Percentiles rank a stretch among this genome's conserved stretches.
Evolutionary conservation across 1,140 invertebrate species (phyloP).

Genomic region (Drosophila busckii): DNA sequence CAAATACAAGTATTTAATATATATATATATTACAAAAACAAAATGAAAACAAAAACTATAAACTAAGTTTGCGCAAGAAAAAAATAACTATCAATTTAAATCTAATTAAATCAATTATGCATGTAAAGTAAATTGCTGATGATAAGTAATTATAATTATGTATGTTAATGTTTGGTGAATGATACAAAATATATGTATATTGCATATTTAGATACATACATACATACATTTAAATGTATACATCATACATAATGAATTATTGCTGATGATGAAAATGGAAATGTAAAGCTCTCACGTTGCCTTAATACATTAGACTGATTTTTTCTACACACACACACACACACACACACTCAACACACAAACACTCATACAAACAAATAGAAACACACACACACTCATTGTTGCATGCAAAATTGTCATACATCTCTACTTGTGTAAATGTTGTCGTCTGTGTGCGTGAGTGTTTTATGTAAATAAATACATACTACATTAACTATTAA

Average conservation of each 20-base stretch:
- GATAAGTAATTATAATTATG: no score
- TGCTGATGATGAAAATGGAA: slow-evolving; percentile 35
- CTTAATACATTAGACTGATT: slow-evolving; percentile 79
- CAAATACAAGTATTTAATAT: slow-evolving; percentile 30
- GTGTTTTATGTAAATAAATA: slow-evolving; percentile 1
- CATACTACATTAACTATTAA: slow-evolving; percentile 4
- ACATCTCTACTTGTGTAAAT: no score
- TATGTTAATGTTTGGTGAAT: no score
- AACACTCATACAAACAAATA: slow-evolving; percentile 6
- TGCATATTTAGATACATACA: no score
- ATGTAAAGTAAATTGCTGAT: slow-evolving; percentile 27
- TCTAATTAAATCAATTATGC: slow-evolving; percentile 17
- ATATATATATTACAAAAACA: slow-evolving; percentile 17
- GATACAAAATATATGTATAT: no score
- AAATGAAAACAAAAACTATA: not conserved
- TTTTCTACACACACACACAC: slow-evolving; percentile 61
- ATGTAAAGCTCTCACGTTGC: slow-evolving; percentile 78
- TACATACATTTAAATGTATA: no score
- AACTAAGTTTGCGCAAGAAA: slow-evolving; percentile 12
- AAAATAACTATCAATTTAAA: slow-evolving; percentile 3
- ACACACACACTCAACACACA: slow-evolving; percentile 12
- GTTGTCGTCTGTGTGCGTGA: slow-evolving; percentile 2
- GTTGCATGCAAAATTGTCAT: no score
- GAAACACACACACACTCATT: slow-evolving; percentile 11
- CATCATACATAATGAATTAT: no score